These are phyloP conservation scores for Phrynocephalus guinanensis DNA, from an alignment of 2,797 vertebrate species.

Conservation along the genomic window DNA sequence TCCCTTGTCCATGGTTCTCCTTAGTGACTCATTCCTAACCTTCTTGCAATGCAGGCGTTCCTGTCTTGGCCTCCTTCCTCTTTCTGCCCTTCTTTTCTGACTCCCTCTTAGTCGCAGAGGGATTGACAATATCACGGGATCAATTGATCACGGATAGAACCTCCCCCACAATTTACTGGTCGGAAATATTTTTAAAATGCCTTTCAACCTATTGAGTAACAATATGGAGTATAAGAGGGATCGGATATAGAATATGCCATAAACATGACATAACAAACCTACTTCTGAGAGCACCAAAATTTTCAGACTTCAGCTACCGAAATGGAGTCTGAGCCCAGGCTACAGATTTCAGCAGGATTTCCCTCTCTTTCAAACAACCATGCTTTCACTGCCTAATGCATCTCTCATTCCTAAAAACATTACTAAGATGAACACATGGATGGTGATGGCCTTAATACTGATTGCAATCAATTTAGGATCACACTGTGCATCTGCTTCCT, in stretches of 20 bases:
- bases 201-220: neutral
- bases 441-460: slow-evolving; percentile 22
- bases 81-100: too few species aligned
- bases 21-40: neutral
- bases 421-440: neutral
- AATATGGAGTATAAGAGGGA: neutral
- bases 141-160: neutral
- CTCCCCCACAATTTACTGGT: neutral
- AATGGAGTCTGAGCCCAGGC: neutral
- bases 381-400: neutral
- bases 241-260: neutral
- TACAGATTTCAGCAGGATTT: neutral
- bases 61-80: too few species aligned
- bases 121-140: neutral
- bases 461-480: slow-evolving; percentile 32
- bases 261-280: neutral
- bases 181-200: neutral
- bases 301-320: neutral
- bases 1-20: neutral
- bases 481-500: slow-evolving; percentile 9
- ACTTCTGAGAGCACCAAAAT: neutral
- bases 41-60: too few species aligned
- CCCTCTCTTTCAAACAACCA: neutral
- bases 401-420: neutral
- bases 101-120: neutral